A percentile compares a stretch with the other conserved stretches of the same genome.
Conservation (phyloP, 2,888 invertebrate species). For the Aquatica leii region DNA sequence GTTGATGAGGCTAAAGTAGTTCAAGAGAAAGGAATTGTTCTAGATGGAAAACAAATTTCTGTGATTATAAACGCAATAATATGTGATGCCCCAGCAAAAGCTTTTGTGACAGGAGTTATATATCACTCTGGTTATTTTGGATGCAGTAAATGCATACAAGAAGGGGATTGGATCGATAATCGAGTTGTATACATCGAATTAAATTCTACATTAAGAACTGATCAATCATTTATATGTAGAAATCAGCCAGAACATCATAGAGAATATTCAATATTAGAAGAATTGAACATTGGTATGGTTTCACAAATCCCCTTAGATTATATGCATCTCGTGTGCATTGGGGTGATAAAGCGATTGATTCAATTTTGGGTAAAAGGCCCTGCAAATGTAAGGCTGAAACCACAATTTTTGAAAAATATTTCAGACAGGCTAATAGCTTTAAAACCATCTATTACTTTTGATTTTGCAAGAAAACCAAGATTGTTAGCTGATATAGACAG, state of each 20-base stretch:
- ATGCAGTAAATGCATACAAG: conserved; percentile 43
- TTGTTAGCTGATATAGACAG: background rate
- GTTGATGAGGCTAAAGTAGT: conserved; percentile 36
- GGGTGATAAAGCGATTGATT: conserved; percentile 1
- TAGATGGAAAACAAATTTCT: conserved; percentile 18
- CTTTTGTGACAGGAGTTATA: conserved; percentile 41
- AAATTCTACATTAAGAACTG: conserved; percentile 6
- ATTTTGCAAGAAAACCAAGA: background rate
- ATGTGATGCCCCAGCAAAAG: conserved; percentile 46
- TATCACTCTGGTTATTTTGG: conserved; percentile 43
- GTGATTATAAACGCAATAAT: conserved; percentile 35
- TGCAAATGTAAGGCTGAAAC: background rate
- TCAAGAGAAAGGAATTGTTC: no score
- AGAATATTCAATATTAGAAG: background rate
- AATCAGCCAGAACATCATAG: conserved; percentile 1
- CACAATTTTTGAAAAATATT: background rate
- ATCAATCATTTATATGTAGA: background rate
- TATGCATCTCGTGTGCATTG: conserved; percentile 8
- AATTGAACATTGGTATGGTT: conserved; percentile 6
- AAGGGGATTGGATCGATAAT: conserved; percentile 34
- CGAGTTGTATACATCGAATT: background rate
- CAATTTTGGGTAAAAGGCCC: background rate
- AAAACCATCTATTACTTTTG: background rate
- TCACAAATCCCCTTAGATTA: conserved; percentile 4
- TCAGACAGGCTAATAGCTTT: background rate